A percentile compares a stretch with the other conserved stretches of the same genome.
phyloP scores from a whole-genome alignment of 2,888 invertebrate species.

The Leptogaster cylindrica region DNA sequence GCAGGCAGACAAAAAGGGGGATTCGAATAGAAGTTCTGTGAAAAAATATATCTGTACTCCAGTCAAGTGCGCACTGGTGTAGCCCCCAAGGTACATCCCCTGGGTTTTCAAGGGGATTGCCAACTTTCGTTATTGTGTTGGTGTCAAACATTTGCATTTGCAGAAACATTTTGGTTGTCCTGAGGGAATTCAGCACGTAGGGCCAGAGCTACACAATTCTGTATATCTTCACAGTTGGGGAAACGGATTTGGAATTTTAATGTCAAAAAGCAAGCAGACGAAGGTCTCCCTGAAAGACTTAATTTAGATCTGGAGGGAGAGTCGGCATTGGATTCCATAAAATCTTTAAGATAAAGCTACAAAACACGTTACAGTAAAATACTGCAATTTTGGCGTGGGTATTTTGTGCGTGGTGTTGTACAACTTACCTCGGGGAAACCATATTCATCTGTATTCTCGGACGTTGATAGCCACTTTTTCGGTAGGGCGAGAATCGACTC shows the following conservation, averaged over 20 bases:
- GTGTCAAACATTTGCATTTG: conserved; percentile 51
- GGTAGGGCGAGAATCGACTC: conserved; percentile 75
- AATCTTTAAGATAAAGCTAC: conserved; percentile 18
- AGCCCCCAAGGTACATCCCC: conserved; percentile 36
- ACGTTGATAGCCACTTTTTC: conserved; percentile 70
- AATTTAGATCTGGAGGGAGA: conserved; percentile 8
- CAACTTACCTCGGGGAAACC: conserved; percentile 62
- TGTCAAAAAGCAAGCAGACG: conserved; percentile 8
- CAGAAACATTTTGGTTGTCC: conserved; percentile 38
- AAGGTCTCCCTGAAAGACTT: background rate
- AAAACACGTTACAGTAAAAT: conserved; percentile 1
- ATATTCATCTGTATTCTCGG: conserved; percentile 60
- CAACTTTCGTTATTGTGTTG: conserved; percentile 48
- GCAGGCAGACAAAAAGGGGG: conserved; percentile 6
- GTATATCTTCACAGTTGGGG: conserved; percentile 1
- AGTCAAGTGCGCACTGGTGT: conserved; percentile 39
- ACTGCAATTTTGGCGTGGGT: too few species aligned
- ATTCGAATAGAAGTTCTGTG: conserved; percentile 8
- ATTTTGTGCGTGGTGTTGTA: background rate
- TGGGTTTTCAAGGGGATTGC: conserved; percentile 11
- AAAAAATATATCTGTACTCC: conserved; percentile 31
- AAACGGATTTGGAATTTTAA: conserved; percentile 42
- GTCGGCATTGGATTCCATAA: background rate
- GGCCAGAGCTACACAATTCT: background rate
- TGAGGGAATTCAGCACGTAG: conserved; percentile 14